Base-by-base conservation (phyloP, 2,113 vertebrate genomes). In the Cnemophilus loriae region DNA sequence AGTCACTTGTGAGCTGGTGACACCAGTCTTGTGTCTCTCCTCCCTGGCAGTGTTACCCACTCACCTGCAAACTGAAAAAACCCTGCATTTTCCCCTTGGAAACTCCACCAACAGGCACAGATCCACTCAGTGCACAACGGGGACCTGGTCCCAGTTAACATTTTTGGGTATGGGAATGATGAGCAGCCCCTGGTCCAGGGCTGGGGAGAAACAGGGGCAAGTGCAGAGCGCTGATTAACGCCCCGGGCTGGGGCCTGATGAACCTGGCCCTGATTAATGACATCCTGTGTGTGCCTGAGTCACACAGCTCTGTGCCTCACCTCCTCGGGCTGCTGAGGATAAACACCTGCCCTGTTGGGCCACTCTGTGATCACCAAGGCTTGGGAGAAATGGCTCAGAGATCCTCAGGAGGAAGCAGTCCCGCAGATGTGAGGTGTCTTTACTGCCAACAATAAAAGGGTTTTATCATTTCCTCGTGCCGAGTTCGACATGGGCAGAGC, bases 341-440 rank as follows among this genome's bases (percentile, higher is more conserved):
- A 86, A 91, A 65, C 87, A 88, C 78, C 63, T 84, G 88, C 79
- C 84, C 52, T 2, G 1, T 10, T 55, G 87, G 77, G 81, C 53
- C 76, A 22, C 61, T 16, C 70, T 14, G 28, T 85, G 59, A 46
- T 83, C 73, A 56, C n/a, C 70, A 24, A 33, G 32, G 41, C 82
- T 80, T 41, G 79, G 70, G 82, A 76, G 52, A 84, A 84, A 64
- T 16, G 63, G n/a, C 83, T 94, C 3, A 0, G 83, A 87, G 93
- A 86, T 95, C 83, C 88, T 90, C 76, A 39, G 91, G 76, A 81
- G 83, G 89, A 97, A 95, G 69, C 49, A 57, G 57, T 46, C 68
- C 78, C 76, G 26, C 53, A 70, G 89, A 77, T 35, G 27, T 47
- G 68, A 80, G 79, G 75, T 63, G 80, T 95, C 96, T 81, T 95